Evolutionary conservation across 2,888 invertebrate genomes (phyloP).

Genomic region (Scaptomyza caliginosa): DNA sequence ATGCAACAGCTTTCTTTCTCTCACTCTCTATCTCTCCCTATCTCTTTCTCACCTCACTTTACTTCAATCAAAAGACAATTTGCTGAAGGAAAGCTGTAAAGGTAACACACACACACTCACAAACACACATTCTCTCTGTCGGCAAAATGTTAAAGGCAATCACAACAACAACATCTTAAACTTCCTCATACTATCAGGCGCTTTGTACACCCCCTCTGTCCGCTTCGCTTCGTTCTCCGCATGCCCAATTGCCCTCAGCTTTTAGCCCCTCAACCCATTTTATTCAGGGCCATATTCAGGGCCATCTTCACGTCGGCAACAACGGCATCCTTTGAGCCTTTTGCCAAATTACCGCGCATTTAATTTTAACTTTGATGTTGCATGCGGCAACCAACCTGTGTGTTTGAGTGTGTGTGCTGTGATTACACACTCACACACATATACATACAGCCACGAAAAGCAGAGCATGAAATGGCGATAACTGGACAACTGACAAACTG

Average conservation of each 20-base stretch:
- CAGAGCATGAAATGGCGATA: conserved; percentile 61
- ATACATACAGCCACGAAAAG: conserved; percentile 5
- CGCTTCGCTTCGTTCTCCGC: background rate
- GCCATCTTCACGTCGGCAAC: conserved; percentile 60
- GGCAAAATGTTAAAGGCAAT: conserved; percentile 67
- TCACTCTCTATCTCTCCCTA: background rate
- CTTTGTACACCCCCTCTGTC: background rate
- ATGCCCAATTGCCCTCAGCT: background rate
- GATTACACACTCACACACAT: conserved; percentile 16
- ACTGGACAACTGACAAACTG: conserved; percentile 43
- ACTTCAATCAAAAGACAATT: conserved; percentile 79
- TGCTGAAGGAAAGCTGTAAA: conserved; percentile 41
- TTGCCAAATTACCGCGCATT: conserved; percentile 83
- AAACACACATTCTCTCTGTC: conserved; percentile 38
- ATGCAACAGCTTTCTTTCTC: conserved; percentile 19
- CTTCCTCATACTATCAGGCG: conserved; percentile 34
- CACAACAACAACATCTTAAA: conserved; percentile 31
- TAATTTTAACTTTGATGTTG: conserved; percentile 83
- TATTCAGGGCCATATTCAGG: conserved; percentile 36
- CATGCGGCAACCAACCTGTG: conserved; percentile 75
- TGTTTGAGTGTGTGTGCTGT: conserved; percentile 28
- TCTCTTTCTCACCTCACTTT: background rate
- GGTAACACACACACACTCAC: conserved; percentile 46
- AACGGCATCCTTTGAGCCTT: conserved; percentile 81
- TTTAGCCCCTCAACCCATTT: conserved; percentile 8